A percentile compares a stretch with the other conserved stretches of the same genome.
These are phyloP conservation scores for Corydoras maculifer DNA, from an alignment of 2,113 vertebrate genomes.

Conservation along the genomic window DNA sequence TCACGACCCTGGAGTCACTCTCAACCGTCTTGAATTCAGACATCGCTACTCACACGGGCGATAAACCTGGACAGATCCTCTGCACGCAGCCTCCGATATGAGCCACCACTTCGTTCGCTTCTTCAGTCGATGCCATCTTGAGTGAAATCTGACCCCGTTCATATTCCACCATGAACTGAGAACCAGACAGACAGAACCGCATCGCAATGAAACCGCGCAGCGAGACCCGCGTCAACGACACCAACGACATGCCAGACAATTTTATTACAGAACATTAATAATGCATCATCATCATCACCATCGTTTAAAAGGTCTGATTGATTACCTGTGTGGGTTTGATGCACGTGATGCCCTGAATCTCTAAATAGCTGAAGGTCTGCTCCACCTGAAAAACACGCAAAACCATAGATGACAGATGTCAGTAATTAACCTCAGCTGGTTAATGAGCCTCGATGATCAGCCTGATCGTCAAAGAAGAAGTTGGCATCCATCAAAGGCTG, in stretches of 20 bases:
- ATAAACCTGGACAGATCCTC: slow-evolving; percentile 85
- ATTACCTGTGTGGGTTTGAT: slow-evolving; percentile 86
- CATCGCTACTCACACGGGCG: slow-evolving; percentile 74
- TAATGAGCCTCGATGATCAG: too few species aligned
- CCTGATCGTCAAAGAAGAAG: too few species aligned
- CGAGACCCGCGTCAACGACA: too few species aligned
- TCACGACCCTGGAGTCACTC: too few species aligned
- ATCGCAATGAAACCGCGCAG: too few species aligned
- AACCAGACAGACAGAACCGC: not conserved
- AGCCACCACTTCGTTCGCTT: slow-evolving; percentile 83
- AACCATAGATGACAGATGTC: not conserved
- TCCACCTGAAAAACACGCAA: slow-evolving; percentile 73
- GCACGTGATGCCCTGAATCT: slow-evolving; percentile 88
- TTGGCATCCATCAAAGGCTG: too few species aligned
- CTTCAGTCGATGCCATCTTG: slow-evolving; percentile 81
- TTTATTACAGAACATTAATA: too few species aligned
- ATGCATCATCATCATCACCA: too few species aligned
- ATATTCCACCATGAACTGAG: slow-evolving; percentile 82
- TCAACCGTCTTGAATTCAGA: too few species aligned
- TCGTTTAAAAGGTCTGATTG: not conserved
- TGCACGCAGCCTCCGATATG: slow-evolving; percentile 85
- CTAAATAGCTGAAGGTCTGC: slow-evolving; percentile 90
- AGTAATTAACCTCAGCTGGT: too few species aligned
- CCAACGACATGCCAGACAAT: too few species aligned
- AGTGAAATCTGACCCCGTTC: slow-evolving; percentile 80